Conservation (phyloP, 2,797 vertebrate species). For the Tinamus major region DNA sequence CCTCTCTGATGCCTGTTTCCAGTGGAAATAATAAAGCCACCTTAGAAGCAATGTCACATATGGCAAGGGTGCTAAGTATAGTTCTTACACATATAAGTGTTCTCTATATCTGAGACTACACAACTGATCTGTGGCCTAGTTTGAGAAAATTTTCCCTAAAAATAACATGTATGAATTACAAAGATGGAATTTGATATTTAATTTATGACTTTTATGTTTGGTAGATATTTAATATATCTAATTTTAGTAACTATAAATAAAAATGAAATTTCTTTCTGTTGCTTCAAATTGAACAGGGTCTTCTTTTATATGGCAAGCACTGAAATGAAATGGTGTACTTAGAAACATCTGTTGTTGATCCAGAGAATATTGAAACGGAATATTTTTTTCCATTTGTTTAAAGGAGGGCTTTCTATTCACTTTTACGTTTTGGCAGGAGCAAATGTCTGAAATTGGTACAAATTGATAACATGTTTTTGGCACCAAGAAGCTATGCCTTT, state of each 20-base stretch:
- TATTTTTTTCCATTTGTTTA: background rate
- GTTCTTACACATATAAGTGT: background rate
- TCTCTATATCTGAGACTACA: background rate
- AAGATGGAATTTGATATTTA: background rate
- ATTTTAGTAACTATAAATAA: background rate
- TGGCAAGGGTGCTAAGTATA: background rate
- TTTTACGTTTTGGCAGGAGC: background rate
- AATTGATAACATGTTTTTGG: background rate
- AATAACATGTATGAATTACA: background rate
- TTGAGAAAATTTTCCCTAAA: background rate
- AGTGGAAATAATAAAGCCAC: background rate
- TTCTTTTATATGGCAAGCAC: background rate
- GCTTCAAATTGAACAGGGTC: background rate
- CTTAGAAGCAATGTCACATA: rapidly evolving
- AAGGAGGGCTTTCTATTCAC: background rate
- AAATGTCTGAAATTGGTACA: background rate
- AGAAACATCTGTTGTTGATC: background rate
- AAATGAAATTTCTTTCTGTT: background rate
- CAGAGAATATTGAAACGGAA: background rate
- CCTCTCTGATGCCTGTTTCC: background rate
- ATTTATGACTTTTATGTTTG: background rate
- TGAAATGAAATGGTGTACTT: background rate
- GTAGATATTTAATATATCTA: background rate
- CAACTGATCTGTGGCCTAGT: background rate
- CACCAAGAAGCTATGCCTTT: background rate